A percentile compares a stretch with the other conserved stretches of the same genome.
phyloP scores from a whole-genome alignment of 2,797 vertebrate genomes.

The Platyrinchus mystaceus region DNA sequence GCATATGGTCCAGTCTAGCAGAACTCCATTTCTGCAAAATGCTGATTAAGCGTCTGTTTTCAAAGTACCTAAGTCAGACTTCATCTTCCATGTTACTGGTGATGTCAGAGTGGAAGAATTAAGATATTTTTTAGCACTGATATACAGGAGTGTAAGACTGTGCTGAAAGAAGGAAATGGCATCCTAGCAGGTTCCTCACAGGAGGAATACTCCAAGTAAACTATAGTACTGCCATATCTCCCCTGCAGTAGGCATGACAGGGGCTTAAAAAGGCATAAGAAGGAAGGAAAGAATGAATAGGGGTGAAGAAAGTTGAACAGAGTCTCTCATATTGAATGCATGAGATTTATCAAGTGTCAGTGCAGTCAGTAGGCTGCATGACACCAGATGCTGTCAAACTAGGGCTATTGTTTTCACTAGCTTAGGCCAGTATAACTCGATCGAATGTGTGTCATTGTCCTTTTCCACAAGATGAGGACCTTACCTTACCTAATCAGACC shows the following conservation, averaged over 20 bases:
- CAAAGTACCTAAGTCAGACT: not conserved
- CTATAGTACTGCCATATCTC: not conserved
- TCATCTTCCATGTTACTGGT: not conserved
- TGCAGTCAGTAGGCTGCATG: not conserved
- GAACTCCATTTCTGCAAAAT: not conserved
- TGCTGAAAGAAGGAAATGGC: not conserved
- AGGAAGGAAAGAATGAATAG: not conserved
- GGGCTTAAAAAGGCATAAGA: not conserved
- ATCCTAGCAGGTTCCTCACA: not conserved
- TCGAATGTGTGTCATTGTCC: not conserved
- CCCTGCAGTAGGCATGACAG: not conserved
- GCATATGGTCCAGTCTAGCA: not conserved
- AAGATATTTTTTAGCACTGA: not conserved
- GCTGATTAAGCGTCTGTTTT: not conserved
- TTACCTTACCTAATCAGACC: not conserved
- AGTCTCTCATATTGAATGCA: not conserved
- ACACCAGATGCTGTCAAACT: not conserved
- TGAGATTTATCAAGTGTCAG: not conserved
- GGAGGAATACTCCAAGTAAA: not conserved
- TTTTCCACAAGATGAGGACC: not conserved
- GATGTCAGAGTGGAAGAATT: not conserved
- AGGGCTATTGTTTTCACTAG: not conserved
- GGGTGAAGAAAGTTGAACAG: not conserved
- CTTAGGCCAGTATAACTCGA: not conserved
- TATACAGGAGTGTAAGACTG: not conserved